Conservation (phyloP, 2,113 vertebrate species). For the Oncorhynchus mykiss region DNA sequence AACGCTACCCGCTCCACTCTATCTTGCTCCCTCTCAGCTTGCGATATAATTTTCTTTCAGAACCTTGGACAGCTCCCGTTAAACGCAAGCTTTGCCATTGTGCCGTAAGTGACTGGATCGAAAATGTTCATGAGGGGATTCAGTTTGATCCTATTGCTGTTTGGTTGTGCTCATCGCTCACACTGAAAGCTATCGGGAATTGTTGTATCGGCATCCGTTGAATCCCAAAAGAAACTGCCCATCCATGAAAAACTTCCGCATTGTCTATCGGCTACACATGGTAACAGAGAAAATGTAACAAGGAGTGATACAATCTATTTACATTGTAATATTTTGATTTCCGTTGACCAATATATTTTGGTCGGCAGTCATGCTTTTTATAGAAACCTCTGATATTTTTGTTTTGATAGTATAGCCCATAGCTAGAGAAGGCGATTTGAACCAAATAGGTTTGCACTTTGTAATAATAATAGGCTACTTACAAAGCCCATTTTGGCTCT, state of each 20-base stretch:
- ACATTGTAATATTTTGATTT: slow-evolving; percentile 13
- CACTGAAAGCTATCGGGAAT: not conserved
- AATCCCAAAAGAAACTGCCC: slow-evolving; percentile 46
- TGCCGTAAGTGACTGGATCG: not conserved
- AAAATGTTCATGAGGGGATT: slow-evolving; percentile 3
- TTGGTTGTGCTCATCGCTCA: not conserved
- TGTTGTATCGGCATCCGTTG: slow-evolving; percentile 44
- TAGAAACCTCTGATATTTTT: not conserved
- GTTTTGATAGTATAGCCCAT: not conserved
- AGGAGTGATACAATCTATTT: slow-evolving; percentile 45
- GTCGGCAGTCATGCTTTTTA: slow-evolving; percentile 21
- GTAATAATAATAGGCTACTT: slow-evolving; percentile 1
- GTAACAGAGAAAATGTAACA: slow-evolving; percentile 66
- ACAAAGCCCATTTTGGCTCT: slow-evolving; percentile 15
- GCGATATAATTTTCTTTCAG: slow-evolving; percentile 15
- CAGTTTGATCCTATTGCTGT: not conserved
- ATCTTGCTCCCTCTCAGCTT: not conserved
- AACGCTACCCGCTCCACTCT: not conserved
- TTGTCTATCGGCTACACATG: slow-evolving; percentile 68
- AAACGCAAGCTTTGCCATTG: not conserved
- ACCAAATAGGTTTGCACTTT: not conserved
- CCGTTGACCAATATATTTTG: slow-evolving; percentile 31
- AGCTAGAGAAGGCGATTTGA: slow-evolving; percentile 6
- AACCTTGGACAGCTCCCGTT: slow-evolving; percentile 8
- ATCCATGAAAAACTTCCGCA: slow-evolving; percentile 53